A percentile compares a stretch with the other conserved stretches of the same genome.
Evolutionary conservation across 1,140 invertebrate species (phyloP).

Genomic region (Drosophila takahashii): DNA sequence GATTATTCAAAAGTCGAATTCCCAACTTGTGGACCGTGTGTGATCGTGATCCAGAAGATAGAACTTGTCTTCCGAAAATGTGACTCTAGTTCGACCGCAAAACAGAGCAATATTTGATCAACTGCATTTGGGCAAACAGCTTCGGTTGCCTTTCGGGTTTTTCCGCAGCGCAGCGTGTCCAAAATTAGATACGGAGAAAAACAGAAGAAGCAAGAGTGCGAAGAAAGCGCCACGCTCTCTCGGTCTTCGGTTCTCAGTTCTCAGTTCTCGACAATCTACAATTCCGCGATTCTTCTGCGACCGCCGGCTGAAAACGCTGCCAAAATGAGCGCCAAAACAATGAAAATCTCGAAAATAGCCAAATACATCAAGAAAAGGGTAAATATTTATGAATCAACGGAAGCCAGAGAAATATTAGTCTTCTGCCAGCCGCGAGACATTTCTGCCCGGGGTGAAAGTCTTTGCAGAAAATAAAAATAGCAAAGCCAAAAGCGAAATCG

Average conservation of each 20-base stretch:
- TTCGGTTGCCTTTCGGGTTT: slow-evolving; percentile 20
- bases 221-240: slow-evolving; percentile 18
- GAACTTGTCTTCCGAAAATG: slow-evolving; percentile 36
- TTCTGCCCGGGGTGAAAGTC: slow-evolving; percentile 65
- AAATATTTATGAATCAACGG: slow-evolving; percentile 50
- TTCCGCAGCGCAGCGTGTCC: slow-evolving; percentile 42
- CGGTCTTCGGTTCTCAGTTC: background rate
- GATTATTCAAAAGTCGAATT: background rate
- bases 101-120: slow-evolving; percentile 37
- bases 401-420: slow-evolving; percentile 36
- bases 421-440: slow-evolving; percentile 16
- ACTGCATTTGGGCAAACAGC: slow-evolving; percentile 32
- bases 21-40: slow-evolving; percentile 28
- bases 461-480: slow-evolving; percentile 21
- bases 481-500: slow-evolving; percentile 18
- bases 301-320: slow-evolving; percentile 24
- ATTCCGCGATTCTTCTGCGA: slow-evolving; percentile 17
- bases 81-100: slow-evolving; percentile 37
- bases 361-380: slow-evolving; percentile 84
- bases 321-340: slow-evolving; percentile 82
- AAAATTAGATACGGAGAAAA: slow-evolving; percentile 67
- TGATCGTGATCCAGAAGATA: slow-evolving; percentile 3
- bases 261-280: background rate
- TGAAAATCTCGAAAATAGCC: slow-evolving; percentile 82
- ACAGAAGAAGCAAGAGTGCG: slow-evolving; percentile 21